Evolutionary conservation across 2,113 vertebrate species (phyloP).

Genomic region (Brachyhypopomus occidentalis): DNA sequence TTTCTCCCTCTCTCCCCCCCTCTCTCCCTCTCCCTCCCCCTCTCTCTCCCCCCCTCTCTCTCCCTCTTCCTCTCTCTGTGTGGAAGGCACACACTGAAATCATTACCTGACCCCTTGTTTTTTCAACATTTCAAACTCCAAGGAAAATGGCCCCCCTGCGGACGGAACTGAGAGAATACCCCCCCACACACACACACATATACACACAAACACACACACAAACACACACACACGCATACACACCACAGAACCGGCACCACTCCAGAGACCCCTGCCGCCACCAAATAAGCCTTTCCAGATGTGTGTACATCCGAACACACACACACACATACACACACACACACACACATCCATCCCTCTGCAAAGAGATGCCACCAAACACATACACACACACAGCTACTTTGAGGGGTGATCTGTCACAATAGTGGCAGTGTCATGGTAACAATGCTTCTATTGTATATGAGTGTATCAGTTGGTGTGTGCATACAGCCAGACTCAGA

Average conservation of each 20-base stretch:
- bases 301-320: slow-evolving; percentile 58
- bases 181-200: slow-evolving; percentile 55
- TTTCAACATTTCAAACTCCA: slow-evolving; percentile 58
- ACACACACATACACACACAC: no score
- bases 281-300: slow-evolving; percentile 73
- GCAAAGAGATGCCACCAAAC: slow-evolving; percentile 42
- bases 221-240: slow-evolving; percentile 43
- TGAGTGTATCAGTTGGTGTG: background rate
- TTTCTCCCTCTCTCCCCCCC: background rate
- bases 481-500: background rate
- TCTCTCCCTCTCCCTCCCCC: background rate
- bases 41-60: background rate
- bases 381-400: slow-evolving; percentile 45
- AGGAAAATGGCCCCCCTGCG: slow-evolving; percentile 68
- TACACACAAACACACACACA: slow-evolving; percentile 42
- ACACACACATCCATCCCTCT: slow-evolving; percentile 51
- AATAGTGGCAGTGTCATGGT: slow-evolving; percentile 31
- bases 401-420: slow-evolving; percentile 33
- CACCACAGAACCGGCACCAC: slow-evolving; percentile 38
- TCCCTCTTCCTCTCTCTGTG: slow-evolving; percentile 8
- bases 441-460: slow-evolving; percentile 32
- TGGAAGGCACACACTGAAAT: slow-evolving; percentile 66
- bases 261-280: slow-evolving; percentile 53
- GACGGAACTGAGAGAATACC: slow-evolving; percentile 69
- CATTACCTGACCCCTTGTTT: slow-evolving; percentile 67